Conservation (phyloP, 2,113 vertebrate species). For the Indri indri region DNA sequence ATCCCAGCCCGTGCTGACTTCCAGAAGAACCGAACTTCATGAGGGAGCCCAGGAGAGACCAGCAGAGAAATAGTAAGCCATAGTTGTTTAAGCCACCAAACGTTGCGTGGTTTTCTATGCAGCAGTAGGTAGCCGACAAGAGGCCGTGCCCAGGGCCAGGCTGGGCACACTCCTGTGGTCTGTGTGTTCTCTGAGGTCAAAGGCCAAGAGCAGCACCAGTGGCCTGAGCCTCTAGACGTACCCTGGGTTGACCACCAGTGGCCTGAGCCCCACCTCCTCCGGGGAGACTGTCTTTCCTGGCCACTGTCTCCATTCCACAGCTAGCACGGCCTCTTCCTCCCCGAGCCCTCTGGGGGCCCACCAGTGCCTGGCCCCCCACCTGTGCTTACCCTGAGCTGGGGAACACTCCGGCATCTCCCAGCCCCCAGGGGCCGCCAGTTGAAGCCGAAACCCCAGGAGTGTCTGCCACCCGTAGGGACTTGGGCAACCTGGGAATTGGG, state of each 20-base stretch:
- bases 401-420: not conserved
- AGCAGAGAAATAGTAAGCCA: not conserved
- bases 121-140: not conserved
- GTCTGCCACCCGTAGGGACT: too few species aligned
- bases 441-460: not conserved
- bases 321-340: not conserved
- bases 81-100: accelerated
- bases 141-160: accelerated
- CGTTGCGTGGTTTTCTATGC: not conserved
- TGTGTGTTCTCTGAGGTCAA: not conserved
- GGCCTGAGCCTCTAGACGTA: accelerated
- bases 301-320: not conserved
- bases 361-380: not conserved
- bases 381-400: not conserved
- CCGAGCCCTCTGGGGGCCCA: not conserved
- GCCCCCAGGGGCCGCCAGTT: not conserved
- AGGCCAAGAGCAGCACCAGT: not conserved
- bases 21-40: accelerated
- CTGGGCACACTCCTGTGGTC: accelerated
- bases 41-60: not conserved
- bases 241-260: not conserved
- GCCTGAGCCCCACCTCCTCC: accelerated
- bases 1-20: not conserved
- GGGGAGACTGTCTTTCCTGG: not conserved
- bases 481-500: not conserved